These are phyloP conservation scores for Euspilapteryx auroguttella DNA, from an alignment of 2,888 invertebrate species.

Conservation along the genomic window DNA sequence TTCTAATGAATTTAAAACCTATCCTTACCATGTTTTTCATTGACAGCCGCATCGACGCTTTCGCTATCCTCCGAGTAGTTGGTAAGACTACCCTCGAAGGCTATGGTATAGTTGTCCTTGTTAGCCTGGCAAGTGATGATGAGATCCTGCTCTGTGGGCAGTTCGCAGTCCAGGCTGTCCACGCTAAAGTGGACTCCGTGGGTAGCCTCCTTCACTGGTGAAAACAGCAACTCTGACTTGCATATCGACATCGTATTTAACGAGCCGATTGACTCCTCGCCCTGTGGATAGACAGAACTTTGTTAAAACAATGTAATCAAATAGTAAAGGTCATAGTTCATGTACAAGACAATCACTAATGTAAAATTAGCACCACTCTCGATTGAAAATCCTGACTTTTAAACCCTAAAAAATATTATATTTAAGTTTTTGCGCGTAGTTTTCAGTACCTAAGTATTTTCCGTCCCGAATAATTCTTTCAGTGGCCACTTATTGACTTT, in stretches of 20 bases:
- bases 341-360: no score
- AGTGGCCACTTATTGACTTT: no score
- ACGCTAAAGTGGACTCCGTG: slow-evolving; percentile 82
- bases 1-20: no score
- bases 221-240: slow-evolving; percentile 89
- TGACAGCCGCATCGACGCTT: slow-evolving; percentile 59
- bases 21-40: slow-evolving; percentile 48
- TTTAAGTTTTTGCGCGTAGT: no score
- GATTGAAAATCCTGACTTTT: no score
- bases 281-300: slow-evolving; percentile 38
- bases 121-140: slow-evolving; percentile 90
- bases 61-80: slow-evolving; percentile 85
- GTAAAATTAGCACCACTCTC: no score
- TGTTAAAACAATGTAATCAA: background rate
- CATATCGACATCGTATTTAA: slow-evolving; percentile 86
- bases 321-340: background rate
- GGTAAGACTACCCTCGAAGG: slow-evolving; percentile 86
- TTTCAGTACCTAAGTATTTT: no score
- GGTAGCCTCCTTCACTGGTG: slow-evolving; percentile 81
- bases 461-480: no score
- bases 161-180: slow-evolving; percentile 88
- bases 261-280: slow-evolving; percentile 75
- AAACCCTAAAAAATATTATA: no score
- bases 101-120: slow-evolving; percentile 94
- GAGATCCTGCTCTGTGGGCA: slow-evolving; percentile 79